Evolutionary conservation across 1,140 invertebrate species (phyloP), one percentile per base, ranked within the genome.

Genomic region (Drosophila bipectinata): DNA sequence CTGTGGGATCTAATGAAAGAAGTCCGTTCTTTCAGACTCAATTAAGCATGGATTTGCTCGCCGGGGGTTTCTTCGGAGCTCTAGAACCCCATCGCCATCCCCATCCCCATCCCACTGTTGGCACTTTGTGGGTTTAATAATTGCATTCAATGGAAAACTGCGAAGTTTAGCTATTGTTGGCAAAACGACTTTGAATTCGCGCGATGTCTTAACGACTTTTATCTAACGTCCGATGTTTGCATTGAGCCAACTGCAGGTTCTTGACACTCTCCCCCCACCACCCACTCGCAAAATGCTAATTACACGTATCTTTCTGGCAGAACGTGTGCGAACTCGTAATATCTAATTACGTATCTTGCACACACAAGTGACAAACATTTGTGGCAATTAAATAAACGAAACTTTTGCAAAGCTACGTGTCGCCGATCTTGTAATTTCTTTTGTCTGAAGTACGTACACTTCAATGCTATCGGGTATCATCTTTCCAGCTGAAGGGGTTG

Each of bases 311-410:
- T 75, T 52, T 55, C n/a, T 37, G 18, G 72, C 51, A 55, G 68
- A 72, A 71, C 77, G 71, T 79, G 60, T 79, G 61, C 59, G 45
- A 64, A 58, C 72, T 67, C 47, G 68, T 61, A 87, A 78, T 81
- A 74, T 71, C 82, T 71, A 87, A 87, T 85, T 87, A 85, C 54
- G 61, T 78, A 61, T 77, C 57, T 75, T 59, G 67, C 63, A 62
- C 77, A 44, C 41, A 32, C 32, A 61, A 75, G 52, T 56, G 68
- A 78, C 77, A 85, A 85, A 85, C 82, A 87, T 87, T 82, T 87
- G 78, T 26, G 51, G 66, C 78, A 77, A 85, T 85, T 87, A 81
- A 76, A 81, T 75, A 58, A 58, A 76, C 67, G 62, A 67, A 76
- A 76, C 72, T 76, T 44, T 75, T 55, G 49, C 14, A 18, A n/a